phyloP scores from a whole-genome alignment of 2,888 invertebrate genomes.

The Rotaria magnacalcarata region DNA sequence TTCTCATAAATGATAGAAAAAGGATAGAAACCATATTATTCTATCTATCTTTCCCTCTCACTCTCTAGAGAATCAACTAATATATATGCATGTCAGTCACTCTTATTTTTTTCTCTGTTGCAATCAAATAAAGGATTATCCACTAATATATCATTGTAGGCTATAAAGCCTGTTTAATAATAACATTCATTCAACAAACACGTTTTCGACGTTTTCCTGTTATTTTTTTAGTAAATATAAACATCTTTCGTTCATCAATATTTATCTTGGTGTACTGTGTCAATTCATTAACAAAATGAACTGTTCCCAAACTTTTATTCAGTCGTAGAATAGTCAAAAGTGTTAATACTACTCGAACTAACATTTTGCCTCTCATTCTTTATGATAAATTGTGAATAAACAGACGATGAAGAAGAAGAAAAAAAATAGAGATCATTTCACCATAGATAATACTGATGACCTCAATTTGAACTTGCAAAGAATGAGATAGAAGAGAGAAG shows the following conservation, averaged over 20 bases:
- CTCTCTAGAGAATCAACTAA: neutral
- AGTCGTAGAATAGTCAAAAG: neutral
- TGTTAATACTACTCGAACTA: neutral
- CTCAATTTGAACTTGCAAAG: neutral
- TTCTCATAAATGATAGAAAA: neutral
- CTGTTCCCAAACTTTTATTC: neutral
- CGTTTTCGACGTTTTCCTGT: neutral
- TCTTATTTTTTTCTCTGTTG: neutral
- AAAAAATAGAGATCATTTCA: neutral
- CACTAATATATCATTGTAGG: neutral
- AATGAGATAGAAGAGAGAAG: neutral
- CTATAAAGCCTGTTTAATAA: neutral
- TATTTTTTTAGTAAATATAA: neutral
- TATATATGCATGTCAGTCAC: constrained; percentile 9
- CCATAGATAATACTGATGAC: neutral
- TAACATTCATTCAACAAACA: neutral
- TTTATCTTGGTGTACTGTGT: neutral
- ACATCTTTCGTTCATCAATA: neutral
- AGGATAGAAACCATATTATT: neutral
- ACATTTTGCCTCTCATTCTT: neutral
- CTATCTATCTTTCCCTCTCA: neutral
- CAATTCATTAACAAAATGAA: neutral
- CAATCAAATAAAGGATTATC: neutral
- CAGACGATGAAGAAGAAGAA: neutral
- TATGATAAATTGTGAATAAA: neutral